Conservation (phyloP, 2,113 vertebrate species). For the Turdus rufiventris region DNA sequence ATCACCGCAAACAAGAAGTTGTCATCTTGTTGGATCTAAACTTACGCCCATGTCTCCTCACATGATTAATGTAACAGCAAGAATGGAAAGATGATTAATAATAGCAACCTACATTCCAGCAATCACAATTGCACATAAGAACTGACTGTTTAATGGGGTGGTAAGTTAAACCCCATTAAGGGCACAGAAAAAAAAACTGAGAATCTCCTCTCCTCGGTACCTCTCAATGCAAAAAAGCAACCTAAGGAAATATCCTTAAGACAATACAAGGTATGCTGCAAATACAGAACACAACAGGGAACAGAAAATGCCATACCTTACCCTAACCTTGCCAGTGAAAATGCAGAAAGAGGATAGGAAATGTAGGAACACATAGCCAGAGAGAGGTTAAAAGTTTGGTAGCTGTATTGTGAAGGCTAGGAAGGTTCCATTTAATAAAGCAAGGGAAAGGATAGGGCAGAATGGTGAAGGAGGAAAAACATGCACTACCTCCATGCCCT, state of each 20-base stretch:
- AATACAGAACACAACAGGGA: not conserved
- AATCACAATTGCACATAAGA: conserved; percentile 52
- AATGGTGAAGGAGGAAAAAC: not conserved
- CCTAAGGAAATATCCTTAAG: not conserved
- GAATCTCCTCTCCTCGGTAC: not conserved
- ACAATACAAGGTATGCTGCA: not conserved
- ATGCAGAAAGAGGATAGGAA: not conserved
- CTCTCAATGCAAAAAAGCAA: not conserved
- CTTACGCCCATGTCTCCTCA: not conserved
- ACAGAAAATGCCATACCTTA: not conserved
- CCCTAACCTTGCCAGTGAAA: not conserved
- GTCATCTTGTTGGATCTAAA: not conserved
- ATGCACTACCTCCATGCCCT: not conserved
- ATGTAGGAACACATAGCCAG: not conserved
- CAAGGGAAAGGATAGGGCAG: not conserved
- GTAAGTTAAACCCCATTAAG: conserved; percentile 36
- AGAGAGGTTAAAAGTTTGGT: not conserved
- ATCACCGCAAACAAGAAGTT: not conserved
- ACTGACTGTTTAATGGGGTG: conserved; percentile 51
- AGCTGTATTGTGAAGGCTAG: not conserved
- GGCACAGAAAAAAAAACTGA: conserved; percentile 6
- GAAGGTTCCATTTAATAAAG: not conserved
- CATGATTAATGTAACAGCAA: conserved; percentile 24
- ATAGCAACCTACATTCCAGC: conserved; percentile 51
- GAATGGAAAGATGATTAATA: conserved; percentile 37